A percentile compares a stretch with the other conserved stretches of the same genome.
phyloP scores from a whole-genome alignment of 2,113 vertebrate genomes.

The Xiphophorus couchianus region DNA sequence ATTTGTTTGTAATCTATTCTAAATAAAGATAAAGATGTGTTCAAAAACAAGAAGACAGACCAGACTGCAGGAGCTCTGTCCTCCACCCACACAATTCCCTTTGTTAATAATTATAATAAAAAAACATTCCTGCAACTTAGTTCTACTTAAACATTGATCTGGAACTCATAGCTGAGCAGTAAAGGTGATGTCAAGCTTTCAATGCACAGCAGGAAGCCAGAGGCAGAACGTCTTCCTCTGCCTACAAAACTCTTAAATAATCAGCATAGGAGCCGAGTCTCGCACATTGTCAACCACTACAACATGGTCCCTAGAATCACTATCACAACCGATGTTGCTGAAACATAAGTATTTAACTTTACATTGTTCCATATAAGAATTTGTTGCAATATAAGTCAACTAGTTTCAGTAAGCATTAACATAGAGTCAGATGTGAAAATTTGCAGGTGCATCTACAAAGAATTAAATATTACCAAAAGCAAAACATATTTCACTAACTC shows the following conservation, averaged over 20 bases:
- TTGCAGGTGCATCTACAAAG: no score
- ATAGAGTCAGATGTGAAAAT: no score
- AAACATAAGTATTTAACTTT: not conserved
- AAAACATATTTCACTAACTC: not conserved
- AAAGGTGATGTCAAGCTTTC: slow-evolving; percentile 23
- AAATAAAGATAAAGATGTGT: not conserved
- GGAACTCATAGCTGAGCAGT: slow-evolving; percentile 2
- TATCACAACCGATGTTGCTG: not conserved
- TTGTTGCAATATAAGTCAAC: not conserved
- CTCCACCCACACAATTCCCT: slow-evolving; percentile 46
- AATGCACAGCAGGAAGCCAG: slow-evolving; percentile 16
- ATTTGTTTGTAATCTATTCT: not conserved
- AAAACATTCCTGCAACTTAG: slow-evolving; percentile 14
- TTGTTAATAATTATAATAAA: slow-evolving; percentile 32
- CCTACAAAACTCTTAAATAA: not conserved
- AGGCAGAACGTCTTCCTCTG: not conserved
- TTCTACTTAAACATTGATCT: slow-evolving; percentile 12
- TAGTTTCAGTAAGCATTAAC: no score
- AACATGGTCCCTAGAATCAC: not conserved
- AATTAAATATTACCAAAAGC: no score
- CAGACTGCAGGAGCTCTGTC: slow-evolving; percentile 26
- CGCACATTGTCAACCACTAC: not conserved
- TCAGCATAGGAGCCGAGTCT: not conserved
- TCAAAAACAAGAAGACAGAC: slow-evolving; percentile 21
- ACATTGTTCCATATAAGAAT: slow-evolving; percentile 12